Percentiles rank a stretch among this genome's conserved stretches.
Conservation (phyloP, 2,888 invertebrate species). For the Corbicula japonica region DNA sequence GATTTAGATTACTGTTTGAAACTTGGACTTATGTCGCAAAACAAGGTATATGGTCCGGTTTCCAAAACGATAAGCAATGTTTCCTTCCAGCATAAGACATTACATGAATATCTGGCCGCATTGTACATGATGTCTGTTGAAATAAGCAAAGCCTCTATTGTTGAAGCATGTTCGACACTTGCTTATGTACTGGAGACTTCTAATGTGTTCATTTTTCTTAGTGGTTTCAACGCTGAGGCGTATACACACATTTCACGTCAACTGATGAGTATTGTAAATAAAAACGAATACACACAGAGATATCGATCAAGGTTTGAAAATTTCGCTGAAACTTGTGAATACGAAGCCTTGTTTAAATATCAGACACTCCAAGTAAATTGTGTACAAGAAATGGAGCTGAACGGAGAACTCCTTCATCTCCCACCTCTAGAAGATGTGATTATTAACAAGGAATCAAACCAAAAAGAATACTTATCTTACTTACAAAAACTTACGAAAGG, state of each 20-base stretch:
- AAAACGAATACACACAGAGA: not conserved
- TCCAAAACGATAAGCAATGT: not conserved
- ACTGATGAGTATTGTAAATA: not conserved
- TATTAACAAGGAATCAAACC: not conserved
- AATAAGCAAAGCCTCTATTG: not conserved
- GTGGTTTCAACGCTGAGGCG: not conserved
- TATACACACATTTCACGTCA: not conserved
- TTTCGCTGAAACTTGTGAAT: not conserved
- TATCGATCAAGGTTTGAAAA: not conserved
- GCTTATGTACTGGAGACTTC: not conserved
- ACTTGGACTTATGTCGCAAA: not conserved
- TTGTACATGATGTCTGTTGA: not conserved
- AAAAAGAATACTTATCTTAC: too few relatives aligned
- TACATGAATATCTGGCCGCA: slow-evolving; percentile 8
- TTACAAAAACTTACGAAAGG: not conserved
- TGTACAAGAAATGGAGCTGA: not conserved
- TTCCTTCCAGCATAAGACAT: slow-evolving; percentile 1
- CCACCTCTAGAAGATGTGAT: not conserved
- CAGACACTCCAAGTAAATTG: not conserved
- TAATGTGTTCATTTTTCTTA: slow-evolving; percentile 2
- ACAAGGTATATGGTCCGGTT: not conserved
- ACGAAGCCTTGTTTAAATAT: not conserved
- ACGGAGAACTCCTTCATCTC: not conserved
- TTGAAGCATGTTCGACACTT: not conserved
- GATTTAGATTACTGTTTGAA: not conserved